Conservation (phyloP, 2,797 vertebrate genomes). For the Oryzias dopingdopingensis region DNA sequence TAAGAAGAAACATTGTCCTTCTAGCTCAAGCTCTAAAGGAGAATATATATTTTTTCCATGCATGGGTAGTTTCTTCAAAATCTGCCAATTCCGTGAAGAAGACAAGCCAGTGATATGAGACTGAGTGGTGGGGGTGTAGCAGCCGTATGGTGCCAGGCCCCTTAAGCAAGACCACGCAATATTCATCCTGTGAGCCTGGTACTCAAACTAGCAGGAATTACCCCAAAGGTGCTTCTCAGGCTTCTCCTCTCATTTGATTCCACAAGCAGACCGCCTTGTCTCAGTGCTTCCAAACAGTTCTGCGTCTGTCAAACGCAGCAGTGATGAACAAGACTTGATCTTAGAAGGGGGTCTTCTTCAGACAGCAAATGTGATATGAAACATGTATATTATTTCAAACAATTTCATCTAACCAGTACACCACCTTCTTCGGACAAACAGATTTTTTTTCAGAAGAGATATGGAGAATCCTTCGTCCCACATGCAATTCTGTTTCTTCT, state of each 20-base stretch:
- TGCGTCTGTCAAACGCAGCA: conserved; percentile 69
- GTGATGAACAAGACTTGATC: conserved; percentile 71
- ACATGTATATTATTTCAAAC: conserved; percentile 77
- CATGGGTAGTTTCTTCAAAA: too few relatives aligned
- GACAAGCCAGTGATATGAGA: conserved; percentile 24
- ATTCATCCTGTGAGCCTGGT: conserved; percentile 72
- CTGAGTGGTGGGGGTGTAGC: conserved; percentile 36
- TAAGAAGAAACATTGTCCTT: too few relatives aligned
- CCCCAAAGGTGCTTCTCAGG: conserved; percentile 63
- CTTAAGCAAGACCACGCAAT: conserved; percentile 73
- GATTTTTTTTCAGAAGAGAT: conserved; percentile 67
- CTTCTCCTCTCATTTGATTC: conserved; percentile 67
- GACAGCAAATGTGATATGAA: conserved; percentile 79
- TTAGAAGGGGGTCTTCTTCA: conserved; percentile 49
- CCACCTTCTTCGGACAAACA: conserved; percentile 71
- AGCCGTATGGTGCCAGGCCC: conserved; percentile 67
- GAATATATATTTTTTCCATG: too few relatives aligned
- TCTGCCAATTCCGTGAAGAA: too few relatives aligned
- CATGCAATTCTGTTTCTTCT: conserved; percentile 74
- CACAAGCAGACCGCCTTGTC: conserved; percentile 58
- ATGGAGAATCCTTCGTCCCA: conserved; percentile 67
- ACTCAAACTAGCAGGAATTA: conserved; percentile 62
- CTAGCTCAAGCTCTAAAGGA: too few relatives aligned
- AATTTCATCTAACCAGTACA: conserved; percentile 77
- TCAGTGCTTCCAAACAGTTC: conserved; percentile 56